Conservation (phyloP, 2,888 invertebrate species). For the Microctonus aethiopoides region DNA sequence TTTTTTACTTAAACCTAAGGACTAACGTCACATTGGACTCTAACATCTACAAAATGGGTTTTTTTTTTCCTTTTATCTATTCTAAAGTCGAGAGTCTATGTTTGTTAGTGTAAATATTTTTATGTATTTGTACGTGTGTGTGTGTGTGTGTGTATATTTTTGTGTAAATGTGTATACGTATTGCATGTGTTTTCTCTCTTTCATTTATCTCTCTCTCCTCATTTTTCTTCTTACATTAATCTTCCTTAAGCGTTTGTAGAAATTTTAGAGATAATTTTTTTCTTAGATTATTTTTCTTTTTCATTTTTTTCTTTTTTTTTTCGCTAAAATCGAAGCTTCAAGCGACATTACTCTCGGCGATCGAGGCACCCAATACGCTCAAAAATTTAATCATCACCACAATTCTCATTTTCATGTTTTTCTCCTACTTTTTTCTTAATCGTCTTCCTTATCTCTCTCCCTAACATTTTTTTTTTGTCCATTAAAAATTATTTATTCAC, state of each 20-base stretch:
- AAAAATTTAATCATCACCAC: neutral
- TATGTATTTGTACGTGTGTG: constrained; percentile 11
- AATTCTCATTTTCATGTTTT: constrained; percentile 34
- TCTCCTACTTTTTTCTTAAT: constrained; percentile 29
- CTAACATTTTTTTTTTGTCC: constrained; percentile 8
- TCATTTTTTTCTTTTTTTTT: constrained; percentile 18
- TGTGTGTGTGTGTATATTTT: neutral
- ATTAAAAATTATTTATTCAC: constrained; percentile 2
- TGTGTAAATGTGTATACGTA: neutral
- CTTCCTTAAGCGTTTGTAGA: neutral
- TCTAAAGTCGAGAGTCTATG: neutral
- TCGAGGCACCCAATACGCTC: constrained; percentile 1
- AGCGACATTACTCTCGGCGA: neutral
- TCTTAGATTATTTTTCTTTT: constrained; percentile 19
- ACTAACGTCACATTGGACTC: constrained; percentile 34
- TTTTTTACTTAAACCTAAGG: constrained; percentile 32
- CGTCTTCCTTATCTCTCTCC: constrained; percentile 8
- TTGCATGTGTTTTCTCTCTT: neutral
- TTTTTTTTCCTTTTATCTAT: neutral
- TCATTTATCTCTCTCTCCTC: neutral
- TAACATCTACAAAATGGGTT: constrained; percentile 33
- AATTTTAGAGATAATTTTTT: constrained; percentile 7
- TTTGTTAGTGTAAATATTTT: constrained; percentile 6
- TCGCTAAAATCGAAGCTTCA: neutral
- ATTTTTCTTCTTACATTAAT: neutral